Evolutionary conservation across 2,888 invertebrate species (phyloP).

Genomic region (Quadriops clusia): DNA sequence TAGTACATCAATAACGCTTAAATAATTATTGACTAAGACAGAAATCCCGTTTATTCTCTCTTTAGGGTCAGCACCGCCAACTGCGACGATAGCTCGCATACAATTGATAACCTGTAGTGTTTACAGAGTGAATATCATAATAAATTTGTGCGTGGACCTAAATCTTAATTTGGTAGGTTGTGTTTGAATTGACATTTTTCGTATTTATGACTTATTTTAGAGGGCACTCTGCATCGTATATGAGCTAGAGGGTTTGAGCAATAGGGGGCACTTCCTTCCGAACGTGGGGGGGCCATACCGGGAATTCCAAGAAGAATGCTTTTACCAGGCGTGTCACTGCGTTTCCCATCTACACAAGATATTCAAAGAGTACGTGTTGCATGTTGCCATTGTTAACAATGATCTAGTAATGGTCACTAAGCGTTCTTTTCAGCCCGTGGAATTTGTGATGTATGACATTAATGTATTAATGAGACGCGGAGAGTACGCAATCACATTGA

Average conservation of each 20-base stretch:
- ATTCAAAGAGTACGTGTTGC: slow-evolving; percentile 14
- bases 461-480: slow-evolving; percentile 10
- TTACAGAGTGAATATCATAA: slow-evolving; percentile 28
- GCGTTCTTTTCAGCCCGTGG: slow-evolving; percentile 11
- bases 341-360: slow-evolving; percentile 10
- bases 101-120: slow-evolving; percentile 35
- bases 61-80: slow-evolving; percentile 29
- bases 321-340: slow-evolving; percentile 17
- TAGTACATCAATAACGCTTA: slow-evolving; percentile 15
- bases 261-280: slow-evolving; percentile 24
- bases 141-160: slow-evolving; percentile 17
- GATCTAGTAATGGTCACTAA: slow-evolving; percentile 18
- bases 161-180: slow-evolving; percentile 22
- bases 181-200: slow-evolving; percentile 24
- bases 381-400: slow-evolving; percentile 18
- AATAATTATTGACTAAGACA: slow-evolving; percentile 34
- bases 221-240: slow-evolving; percentile 10
- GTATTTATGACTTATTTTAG: slow-evolving; percentile 26
- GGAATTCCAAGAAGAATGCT: slow-evolving; percentile 20
- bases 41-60: slow-evolving; percentile 28
- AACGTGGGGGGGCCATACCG: slow-evolving; percentile 21
- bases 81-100: slow-evolving; percentile 26
- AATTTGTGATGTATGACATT: slow-evolving; percentile 17
- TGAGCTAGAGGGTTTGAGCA: slow-evolving; percentile 11
- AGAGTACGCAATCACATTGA: no score